Evolutionary conservation across 2,113 vertebrate genomes (phyloP), one percentile per base, ranked within the genome.

Genomic region (Sitta europaea): DNA sequence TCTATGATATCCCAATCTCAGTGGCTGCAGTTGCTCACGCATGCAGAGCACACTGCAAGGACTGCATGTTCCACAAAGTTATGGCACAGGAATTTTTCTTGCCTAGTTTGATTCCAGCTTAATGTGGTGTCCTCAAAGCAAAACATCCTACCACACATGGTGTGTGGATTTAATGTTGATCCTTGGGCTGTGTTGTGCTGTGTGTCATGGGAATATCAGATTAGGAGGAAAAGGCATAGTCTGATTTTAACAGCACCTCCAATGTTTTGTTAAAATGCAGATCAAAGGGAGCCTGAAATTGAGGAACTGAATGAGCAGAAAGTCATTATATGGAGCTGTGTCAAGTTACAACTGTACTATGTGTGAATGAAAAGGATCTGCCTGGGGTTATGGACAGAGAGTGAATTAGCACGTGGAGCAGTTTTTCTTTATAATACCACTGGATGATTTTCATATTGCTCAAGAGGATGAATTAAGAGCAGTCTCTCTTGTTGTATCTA

Each of bases 1-100:
- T 71, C 42, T 9, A 4, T 31, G 27, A 58, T n/a, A n/a, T 8
- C 7, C 10, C 3, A 0, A 29, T n/a, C 2, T 28, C 35, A 90
- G 27, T 3, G 13, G 12, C 5, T 45, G 14, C 35, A 47, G 45
- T 31, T 70, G 12, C 24, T 86, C 36, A 33, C 31, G 33, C 6
- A 31, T 1, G 0, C 2, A 12, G 13, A 73, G 27, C 14, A 55
- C 18, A 20, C 14, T 80, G 45, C 12, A 62, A 73, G 84, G 38
- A 10, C 14, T 7, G 0, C 24, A 9, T 12, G 5, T 51, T 15
- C 50, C 22, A 35, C 10, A 27, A 65, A 48, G 2, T 36, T 45
- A 61, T 8, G 15, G 6, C 36, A 40, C 19, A 25, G 33, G 28
- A 28, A 40, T 65, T 77, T 90, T 74, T 71, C 50, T 76, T 33